Evolutionary conservation across 2,113 vertebrate genomes (phyloP).

Genomic region (Cephalopholis sonnerati): DNA sequence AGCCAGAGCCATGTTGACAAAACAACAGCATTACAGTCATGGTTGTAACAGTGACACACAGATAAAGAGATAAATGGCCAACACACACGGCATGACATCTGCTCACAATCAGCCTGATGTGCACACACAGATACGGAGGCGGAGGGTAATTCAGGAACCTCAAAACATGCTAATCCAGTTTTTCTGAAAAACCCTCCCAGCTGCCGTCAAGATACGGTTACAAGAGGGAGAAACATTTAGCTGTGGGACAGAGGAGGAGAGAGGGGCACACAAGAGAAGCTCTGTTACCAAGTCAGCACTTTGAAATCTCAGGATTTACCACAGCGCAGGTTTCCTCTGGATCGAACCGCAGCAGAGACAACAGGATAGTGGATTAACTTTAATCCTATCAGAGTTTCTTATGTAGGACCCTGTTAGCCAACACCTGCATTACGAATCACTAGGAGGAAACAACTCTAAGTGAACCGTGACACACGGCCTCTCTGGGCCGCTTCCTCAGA

Average conservation of each 20-base stretch:
- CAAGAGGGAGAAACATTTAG: constrained; percentile 55
- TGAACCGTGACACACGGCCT: constrained; percentile 45
- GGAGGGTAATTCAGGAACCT: constrained; percentile 45
- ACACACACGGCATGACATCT: constrained; percentile 20
- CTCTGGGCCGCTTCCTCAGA: constrained; percentile 24
- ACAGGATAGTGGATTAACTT: constrained; percentile 72
- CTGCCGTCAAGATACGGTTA: constrained; percentile 67
- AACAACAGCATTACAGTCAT: constrained; percentile 1
- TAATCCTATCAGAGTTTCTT: constrained; percentile 72
- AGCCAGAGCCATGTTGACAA: constrained; percentile 25
- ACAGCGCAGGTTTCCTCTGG: constrained; percentile 49
- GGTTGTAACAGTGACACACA: constrained; percentile 43
- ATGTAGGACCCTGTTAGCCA: constrained; percentile 52
- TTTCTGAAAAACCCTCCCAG: constrained; percentile 51
- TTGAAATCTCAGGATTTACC: constrained; percentile 56
- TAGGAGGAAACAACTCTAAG: constrained; percentile 51
- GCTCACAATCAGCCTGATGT: constrained; percentile 44
- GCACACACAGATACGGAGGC: constrained; percentile 13
- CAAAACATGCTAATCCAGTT: constrained; percentile 72
- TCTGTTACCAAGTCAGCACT: constrained; percentile 63
- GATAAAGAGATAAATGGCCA: constrained; percentile 41
- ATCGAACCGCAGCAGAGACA: constrained; percentile 53
- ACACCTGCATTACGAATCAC: constrained; percentile 71
- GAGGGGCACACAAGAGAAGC: constrained; percentile 56
- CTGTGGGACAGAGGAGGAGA: constrained; percentile 47